Conservation (phyloP, 2,888 invertebrate species). For the Synergus laeviventris region DNA sequence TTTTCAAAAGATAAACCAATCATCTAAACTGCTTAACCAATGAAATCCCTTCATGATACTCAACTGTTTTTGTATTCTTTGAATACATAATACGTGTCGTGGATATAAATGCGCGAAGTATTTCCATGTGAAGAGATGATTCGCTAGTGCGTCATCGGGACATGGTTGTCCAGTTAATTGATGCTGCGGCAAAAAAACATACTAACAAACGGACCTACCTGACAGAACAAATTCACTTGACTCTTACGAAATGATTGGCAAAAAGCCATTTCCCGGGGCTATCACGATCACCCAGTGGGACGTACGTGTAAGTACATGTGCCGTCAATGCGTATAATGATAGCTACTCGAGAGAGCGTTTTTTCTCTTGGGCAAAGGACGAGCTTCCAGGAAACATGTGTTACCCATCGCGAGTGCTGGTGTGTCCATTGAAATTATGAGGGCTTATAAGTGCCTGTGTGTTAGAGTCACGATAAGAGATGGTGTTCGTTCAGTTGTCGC, state of each 20-base stretch:
- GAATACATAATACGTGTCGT: not conserved
- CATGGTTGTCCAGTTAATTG: not conserved
- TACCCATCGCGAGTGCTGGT: constrained; percentile 49
- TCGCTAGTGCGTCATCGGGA: not conserved
- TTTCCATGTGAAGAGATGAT: not conserved
- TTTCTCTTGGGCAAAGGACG: constrained; percentile 46
- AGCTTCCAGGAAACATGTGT: constrained; percentile 61
- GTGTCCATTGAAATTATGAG: constrained; percentile 66
- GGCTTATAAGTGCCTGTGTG: constrained; percentile 64
- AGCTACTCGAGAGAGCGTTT: constrained; percentile 15
- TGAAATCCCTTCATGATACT: too few species aligned
- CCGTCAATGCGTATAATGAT: constrained; percentile 26
- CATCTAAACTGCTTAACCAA: too few species aligned
- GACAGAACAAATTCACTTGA: constrained; percentile 16
- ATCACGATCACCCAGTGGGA: constrained; percentile 20
- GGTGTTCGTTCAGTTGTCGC: constrained; percentile 72
- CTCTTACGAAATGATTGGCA: constrained; percentile 24
- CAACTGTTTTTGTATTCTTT: not conserved
- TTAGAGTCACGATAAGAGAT: constrained; percentile 61
- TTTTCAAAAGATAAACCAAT: not conserved
- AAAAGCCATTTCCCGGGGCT: constrained; percentile 6
- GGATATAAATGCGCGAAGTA: not conserved
- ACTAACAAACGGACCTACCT: constrained; percentile 1
- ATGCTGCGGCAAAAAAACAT: not conserved
- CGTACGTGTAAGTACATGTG: not conserved